Conservation (phyloP, 2,888 invertebrate species). For the Netelia virgata region DNA sequence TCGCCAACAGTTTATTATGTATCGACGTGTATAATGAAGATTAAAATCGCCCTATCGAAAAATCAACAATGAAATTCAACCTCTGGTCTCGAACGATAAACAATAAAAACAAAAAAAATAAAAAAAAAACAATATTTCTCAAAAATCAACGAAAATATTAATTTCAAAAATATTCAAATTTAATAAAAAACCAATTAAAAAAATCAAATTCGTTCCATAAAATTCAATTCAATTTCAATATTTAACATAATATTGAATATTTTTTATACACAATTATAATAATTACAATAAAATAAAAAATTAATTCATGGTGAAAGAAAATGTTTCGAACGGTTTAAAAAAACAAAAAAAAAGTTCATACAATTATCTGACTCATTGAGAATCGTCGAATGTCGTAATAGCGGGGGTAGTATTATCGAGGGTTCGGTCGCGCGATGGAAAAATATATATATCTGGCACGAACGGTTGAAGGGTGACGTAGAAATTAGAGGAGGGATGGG, state of each 20-base stretch:
- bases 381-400: conserved; percentile 5
- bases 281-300: not conserved
- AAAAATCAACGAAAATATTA: too few relatives aligned
- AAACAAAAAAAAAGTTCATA: not conserved
- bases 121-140: not conserved
- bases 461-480: conserved; percentile 36
- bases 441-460: conserved; percentile 30
- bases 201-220: not conserved
- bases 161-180: not conserved
- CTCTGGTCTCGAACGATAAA: not conserved
- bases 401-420: not conserved
- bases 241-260: too few relatives aligned
- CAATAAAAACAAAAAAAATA: not conserved
- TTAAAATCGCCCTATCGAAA: not conserved
- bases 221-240: not conserved
- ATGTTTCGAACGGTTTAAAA: not conserved
- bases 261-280: too few relatives aligned
- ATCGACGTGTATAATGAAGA: not conserved
- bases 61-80: not conserved
- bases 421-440: not conserved
- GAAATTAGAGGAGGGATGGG: conserved; percentile 13
- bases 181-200: not conserved
- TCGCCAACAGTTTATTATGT: conserved; percentile 7
- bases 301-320: not conserved
- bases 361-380: conserved; percentile 14